Base-by-base conservation (phyloP, 1,140 invertebrate genomes). In the Geopemphigus sp. region DNA sequence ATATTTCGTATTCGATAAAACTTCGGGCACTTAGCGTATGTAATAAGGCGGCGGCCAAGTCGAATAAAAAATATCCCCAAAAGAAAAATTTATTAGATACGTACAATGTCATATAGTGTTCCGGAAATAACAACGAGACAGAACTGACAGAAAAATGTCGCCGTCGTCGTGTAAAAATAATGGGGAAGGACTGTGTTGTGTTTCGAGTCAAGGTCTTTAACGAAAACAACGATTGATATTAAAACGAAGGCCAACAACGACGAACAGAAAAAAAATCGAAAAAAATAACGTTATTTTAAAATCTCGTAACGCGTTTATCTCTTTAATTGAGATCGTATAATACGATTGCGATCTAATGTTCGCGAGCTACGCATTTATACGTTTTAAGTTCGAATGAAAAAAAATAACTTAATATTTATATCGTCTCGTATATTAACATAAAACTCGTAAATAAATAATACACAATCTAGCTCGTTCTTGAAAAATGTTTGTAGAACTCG, bases 151-250 rank as follows among this genome's bases (percentile, higher is more conserved):
- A 26, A 61, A 61, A 61, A 61, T 15, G 26, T 59, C 14, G 57
- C 26, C 24, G 8, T 61, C 26, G 5, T 61, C 59, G 17, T 15
- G 10, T 61, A 61, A 29, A 39, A 39, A 4, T 4, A 39, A 39
- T 15, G 14, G 14, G 17, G 17, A 26, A 17, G 59, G 26, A 39
- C 3, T 8, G 8, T 17, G 1, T 5, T 61, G 32, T 39, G 32
- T 39, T 39, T 39, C 32, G 24, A 61, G 26, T 61, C 24, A 61
- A 61, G 59, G 26, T 61, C 26, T 2, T 61, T 19, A 26, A 29
- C 15, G 59, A 61, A 59, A 61, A 14, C 17, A 61, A 61, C 59
- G 26, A 61, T 61, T 24, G 26, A 61, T 61, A 61, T 61, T 61
- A 26, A 29, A 29, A 29, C 26, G 14, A 15, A 59, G 59, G 59